A percentile compares a stretch with the other conserved stretches of the same genome.
phyloP scores from a whole-genome alignment of 2,113 vertebrate species.

The Anoplopoma fimbria region DNA sequence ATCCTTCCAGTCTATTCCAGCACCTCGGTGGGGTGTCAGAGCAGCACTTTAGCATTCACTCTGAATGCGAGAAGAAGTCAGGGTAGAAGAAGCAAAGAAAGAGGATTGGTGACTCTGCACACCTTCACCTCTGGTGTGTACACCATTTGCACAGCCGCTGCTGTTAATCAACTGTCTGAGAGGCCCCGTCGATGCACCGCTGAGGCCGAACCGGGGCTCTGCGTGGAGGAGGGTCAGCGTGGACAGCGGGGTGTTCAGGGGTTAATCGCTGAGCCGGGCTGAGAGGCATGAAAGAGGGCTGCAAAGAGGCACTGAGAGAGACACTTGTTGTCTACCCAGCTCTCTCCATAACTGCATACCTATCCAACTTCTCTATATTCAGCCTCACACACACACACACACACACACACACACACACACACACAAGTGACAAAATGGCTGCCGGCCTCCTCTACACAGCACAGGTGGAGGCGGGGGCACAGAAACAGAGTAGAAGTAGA shows the following conservation, averaged over 20 bases:
- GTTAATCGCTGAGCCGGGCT: constrained; percentile 82
- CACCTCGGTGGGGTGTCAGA: constrained; percentile 34
- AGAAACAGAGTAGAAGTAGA: constrained; percentile 25
- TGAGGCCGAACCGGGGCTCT: constrained; percentile 44
- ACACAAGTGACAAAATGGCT: constrained; percentile 67
- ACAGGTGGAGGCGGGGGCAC: constrained; percentile 30
- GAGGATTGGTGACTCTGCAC: constrained; percentile 23
- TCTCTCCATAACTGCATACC: constrained; percentile 69
- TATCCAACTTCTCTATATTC: constrained; percentile 63
- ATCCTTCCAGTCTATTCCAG: constrained; percentile 31
- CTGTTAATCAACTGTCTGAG: constrained; percentile 72
- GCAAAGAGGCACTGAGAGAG: constrained; percentile 75
- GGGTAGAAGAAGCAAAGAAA: constrained; percentile 29
- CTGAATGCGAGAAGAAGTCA: constrained; percentile 37
- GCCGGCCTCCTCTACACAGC: constrained; percentile 37
- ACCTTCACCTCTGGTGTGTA: constrained; percentile 53
- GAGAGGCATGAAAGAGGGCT: constrained; percentile 79
- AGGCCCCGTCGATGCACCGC: constrained; percentile 59
- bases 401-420: background rate
- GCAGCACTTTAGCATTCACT: constrained; percentile 29
- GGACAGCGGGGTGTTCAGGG: constrained; percentile 67
- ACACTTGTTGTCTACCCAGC: constrained; percentile 67
- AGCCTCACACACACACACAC: constrained; percentile 13
- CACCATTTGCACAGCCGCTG: constrained; percentile 62
- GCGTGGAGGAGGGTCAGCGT: constrained; percentile 65